A percentile compares a stretch with the other conserved stretches of the same genome.
phyloP scores from a whole-genome alignment of 2,113 vertebrate genomes.

The Synchiropus splendidus region DNA sequence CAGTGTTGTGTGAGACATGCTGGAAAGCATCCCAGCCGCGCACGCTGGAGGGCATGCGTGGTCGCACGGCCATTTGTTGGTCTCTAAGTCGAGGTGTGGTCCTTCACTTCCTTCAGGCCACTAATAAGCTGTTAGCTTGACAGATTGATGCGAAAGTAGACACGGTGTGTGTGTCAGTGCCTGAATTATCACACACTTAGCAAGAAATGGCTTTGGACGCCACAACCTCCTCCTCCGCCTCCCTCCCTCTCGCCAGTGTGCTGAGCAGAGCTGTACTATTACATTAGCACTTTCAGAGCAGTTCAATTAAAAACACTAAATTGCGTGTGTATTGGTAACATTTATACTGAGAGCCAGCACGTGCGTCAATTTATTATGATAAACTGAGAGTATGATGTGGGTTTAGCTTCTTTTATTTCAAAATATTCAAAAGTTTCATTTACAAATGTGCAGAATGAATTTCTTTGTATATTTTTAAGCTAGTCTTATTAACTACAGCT shows the following conservation, averaged over 20 bases:
- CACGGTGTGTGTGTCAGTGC: conserved; percentile 52
- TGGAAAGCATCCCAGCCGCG: no score
- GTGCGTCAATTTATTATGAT: no score
- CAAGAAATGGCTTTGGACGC: conserved; percentile 33
- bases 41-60: background rate
- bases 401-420: no score
- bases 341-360: no score
- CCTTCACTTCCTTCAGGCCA: conserved; percentile 51
- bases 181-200: conserved; percentile 65
- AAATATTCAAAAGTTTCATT: no score
- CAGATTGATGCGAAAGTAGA: conserved; percentile 62
- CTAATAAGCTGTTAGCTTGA: conserved; percentile 71
- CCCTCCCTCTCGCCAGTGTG: conserved; percentile 17
- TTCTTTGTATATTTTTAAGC: no score
- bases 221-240: conserved; percentile 1
- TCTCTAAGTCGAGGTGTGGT: conserved; percentile 49
- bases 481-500: no score
- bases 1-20: no score
- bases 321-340: no score
- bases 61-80: conserved; percentile 42
- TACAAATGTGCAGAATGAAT: no score
- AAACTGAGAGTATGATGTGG: no score
- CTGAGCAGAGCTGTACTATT: conserved; percentile 24
- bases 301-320: conserved; percentile 1
- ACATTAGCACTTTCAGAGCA: conserved; percentile 25